phyloP scores from a whole-genome alignment of 53 echinoderm and acorn worm genomes.

The Temnopleurus reevesii region DNA sequence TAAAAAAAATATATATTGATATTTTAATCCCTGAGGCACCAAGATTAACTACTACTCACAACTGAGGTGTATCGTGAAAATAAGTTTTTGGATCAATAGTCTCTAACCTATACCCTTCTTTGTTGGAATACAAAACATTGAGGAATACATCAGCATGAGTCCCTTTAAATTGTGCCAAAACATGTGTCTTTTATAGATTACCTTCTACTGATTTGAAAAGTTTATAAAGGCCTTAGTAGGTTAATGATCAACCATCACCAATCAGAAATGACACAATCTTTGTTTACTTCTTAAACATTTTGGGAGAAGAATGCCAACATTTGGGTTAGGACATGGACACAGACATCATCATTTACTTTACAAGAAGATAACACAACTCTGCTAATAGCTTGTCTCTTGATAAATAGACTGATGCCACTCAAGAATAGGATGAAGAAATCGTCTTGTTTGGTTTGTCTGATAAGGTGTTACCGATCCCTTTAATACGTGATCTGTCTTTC shows the following conservation, averaged over 20 bases:
- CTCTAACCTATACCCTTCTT: too few relatives aligned
- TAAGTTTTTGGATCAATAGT: too few relatives aligned
- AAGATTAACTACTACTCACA: too few relatives aligned
- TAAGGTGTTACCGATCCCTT: slow-evolving; percentile 1
- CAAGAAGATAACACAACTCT: not conserved
- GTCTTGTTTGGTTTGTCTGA: slow-evolving; percentile 23
- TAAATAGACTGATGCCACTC: not conserved
- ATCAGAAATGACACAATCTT: slow-evolving; percentile 13
- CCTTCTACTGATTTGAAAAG: too few relatives aligned
- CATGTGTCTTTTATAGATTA: too few relatives aligned
- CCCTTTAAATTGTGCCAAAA: too few relatives aligned
- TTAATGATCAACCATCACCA: slow-evolving; percentile 22
- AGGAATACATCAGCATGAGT: too few relatives aligned
- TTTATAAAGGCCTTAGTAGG: not conserved
- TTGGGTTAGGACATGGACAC: not conserved
- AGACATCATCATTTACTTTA: not conserved
- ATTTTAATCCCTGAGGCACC: too few relatives aligned
- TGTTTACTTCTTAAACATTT: not conserved
- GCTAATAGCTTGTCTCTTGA: not conserved
- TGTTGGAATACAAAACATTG: too few relatives aligned
- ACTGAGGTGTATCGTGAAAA: too few relatives aligned
- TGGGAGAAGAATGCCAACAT: slow-evolving; percentile 23
- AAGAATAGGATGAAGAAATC: not conserved
- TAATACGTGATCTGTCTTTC: not conserved
- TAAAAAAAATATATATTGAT: too few relatives aligned